Evolutionary conservation across 2,888 invertebrate species (phyloP), one percentile per base, ranked within the genome.

Genomic region (Eudasyphora cyanicolor): DNA sequence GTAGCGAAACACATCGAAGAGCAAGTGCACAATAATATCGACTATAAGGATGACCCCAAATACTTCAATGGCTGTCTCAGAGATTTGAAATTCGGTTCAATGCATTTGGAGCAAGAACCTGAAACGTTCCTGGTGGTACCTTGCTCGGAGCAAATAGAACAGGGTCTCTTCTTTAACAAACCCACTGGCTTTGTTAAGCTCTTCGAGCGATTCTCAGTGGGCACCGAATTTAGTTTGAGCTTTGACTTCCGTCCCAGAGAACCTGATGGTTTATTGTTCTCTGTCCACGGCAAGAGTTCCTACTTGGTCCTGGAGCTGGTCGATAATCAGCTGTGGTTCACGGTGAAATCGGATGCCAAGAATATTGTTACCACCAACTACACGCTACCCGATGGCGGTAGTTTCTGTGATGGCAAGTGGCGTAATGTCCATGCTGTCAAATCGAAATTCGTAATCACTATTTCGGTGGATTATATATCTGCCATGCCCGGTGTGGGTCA

Each of bases 351-450:
- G 87, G 95, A 94, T 88, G 95, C 94, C 86, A 98, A 97, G 8
- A 94, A 95, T 0, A 95, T 97, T 87, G 94, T 94, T 1, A 85
- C 87, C 6, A 95, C 97, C 1, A 94, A 94, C 24, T 97, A 95
- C 90, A 94, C 94, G 73, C 93, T 95, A 0, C 94, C 95, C 38
- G 93, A 94, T 62, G 94, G 94, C 70, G 94, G 94, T 82, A 94
- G 95, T 87, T 94, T 98, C 83, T 99, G 99, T 90, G 98, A 99
- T 92, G 99, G 99, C 67, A 94, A 96, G 76, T 99, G 99, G 99
- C 98, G 99, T 90, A 95, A 94, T 79, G 96, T 93, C 84, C 87
- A 94, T 95, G 98, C 95, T 71, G 94, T 96, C 35, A 99, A 98
- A 92, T 95, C 96, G n/a, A 96, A 96, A 92, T 98, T 98, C 91